Conservation (phyloP, 2,113 vertebrate species). For the Plotosus lineatus region DNA sequence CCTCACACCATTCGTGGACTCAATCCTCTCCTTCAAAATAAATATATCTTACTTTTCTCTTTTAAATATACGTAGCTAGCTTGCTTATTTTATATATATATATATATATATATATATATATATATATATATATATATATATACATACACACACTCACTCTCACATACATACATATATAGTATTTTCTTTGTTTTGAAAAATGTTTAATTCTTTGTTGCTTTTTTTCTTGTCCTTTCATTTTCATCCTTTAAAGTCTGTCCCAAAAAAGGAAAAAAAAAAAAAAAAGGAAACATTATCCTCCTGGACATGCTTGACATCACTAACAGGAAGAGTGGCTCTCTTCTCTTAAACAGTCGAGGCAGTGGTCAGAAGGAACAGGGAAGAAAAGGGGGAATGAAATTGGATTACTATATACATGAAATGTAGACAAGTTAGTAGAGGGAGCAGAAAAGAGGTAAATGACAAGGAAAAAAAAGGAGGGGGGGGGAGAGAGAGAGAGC, state of each 20-base stretch:
- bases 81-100: too few relatives aligned
- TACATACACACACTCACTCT: too few relatives aligned
- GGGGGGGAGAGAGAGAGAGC: background rate
- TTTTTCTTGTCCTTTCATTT: slow-evolving; percentile 53
- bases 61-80: slow-evolving; percentile 73
- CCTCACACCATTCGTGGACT: slow-evolving; percentile 68
- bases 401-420: slow-evolving; percentile 28
- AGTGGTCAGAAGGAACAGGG: slow-evolving; percentile 46
- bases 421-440: slow-evolving; percentile 62
- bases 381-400: slow-evolving; percentile 5
- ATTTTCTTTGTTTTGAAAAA: slow-evolving; percentile 71
- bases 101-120: too few relatives aligned
- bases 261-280: slow-evolving; percentile 36
- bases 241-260: slow-evolving; percentile 62
- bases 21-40: slow-evolving; percentile 67
- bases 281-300: slow-evolving; percentile 51
- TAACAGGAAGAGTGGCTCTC: slow-evolving; percentile 31
- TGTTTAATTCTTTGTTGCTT: slow-evolving; percentile 57
- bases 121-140: too few relatives aligned
- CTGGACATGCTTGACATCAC: slow-evolving; percentile 62
- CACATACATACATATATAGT: slow-evolving; percentile 62
- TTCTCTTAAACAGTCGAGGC: slow-evolving; percentile 31
- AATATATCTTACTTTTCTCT: slow-evolving; percentile 70
- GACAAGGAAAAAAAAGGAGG: background rate
- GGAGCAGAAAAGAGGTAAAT: slow-evolving; percentile 43